These are phyloP conservation scores for Eubasilissa splendida DNA, from an alignment of 2,888 invertebrate species.

Conservation along the genomic window DNA sequence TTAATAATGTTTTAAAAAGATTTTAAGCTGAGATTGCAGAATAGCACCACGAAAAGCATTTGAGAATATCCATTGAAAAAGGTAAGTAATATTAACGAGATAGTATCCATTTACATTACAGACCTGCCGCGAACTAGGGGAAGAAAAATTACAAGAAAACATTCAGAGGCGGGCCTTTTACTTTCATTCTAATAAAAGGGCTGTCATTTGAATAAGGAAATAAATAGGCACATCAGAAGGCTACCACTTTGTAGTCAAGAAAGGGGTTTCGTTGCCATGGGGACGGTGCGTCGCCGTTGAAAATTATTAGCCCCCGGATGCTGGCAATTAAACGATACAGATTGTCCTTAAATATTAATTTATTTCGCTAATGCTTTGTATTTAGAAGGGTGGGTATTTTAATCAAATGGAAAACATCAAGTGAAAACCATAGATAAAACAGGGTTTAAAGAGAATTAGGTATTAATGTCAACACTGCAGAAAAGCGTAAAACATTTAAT, in stretches of 20 bases:
- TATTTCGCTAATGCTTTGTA: constrained; percentile 5
- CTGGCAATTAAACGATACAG: constrained; percentile 9
- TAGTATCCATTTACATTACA: constrained; percentile 44
- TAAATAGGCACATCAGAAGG: constrained; percentile 38
- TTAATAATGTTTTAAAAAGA: constrained; percentile 5
- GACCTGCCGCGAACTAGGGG: background rate
- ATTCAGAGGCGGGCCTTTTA: constrained; percentile 9
- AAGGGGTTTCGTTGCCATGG: constrained; percentile 43
- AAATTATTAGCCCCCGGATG: constrained; percentile 5
- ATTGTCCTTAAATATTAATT: constrained; percentile 12
- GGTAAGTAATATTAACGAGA: constrained; percentile 52
- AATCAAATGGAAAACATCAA: background rate
- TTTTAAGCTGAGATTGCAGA: constrained; percentile 11
- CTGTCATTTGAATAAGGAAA: constrained; percentile 33
- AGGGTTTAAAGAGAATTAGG: too few species aligned
- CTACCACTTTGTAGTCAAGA: constrained; percentile 25
- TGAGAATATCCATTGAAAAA: constrained; percentile 33
- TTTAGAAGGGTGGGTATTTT: constrained; percentile 1
- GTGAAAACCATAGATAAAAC: background rate
- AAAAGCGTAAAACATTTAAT: too few species aligned
- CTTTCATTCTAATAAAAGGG: constrained; percentile 32
- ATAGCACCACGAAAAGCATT: constrained; percentile 10
- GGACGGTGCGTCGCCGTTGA: background rate
- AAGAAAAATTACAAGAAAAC: constrained; percentile 37
- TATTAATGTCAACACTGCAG: too few species aligned